Evolutionary conservation across 92 coral and sea anemone genomes (phyloP).

Genomic region (Porites lobata): DNA sequence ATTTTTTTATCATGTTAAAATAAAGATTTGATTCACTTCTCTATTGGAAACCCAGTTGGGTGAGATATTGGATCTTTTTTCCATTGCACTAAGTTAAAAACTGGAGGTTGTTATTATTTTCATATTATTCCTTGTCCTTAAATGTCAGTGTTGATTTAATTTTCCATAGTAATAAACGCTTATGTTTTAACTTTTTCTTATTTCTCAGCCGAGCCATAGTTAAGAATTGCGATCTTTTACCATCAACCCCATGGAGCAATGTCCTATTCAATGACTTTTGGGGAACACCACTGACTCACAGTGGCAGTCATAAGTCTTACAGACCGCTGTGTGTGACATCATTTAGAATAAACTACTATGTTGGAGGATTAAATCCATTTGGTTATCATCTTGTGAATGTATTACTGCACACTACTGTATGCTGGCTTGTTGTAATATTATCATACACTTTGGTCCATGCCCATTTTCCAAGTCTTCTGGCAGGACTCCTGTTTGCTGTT

Average conservation of each 20-base stretch:
- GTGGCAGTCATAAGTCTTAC: conserved; percentile 99
- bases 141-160: no score
- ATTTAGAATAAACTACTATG: conserved; percentile 88
- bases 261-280: conserved; percentile 93
- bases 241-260: conserved; percentile 93
- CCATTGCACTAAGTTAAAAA: no score
- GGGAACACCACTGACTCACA: conserved; percentile 99
- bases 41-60: no score
- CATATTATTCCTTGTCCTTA: no score
- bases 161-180: neutral
- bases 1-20: no score
- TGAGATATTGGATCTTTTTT: no score
- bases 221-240: conserved; percentile 90
- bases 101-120: no score
- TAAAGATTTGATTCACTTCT: no score
- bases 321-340: conserved; percentile 98
- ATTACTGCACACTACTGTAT: conserved; percentile 81
- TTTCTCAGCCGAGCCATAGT: conserved; percentile 90
- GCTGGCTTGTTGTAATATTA: conserved; percentile 81
- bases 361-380: conserved; percentile 84
- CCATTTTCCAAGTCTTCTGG: conserved; percentile 77
- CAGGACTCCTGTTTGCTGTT: conserved; percentile 93
- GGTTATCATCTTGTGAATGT: conserved; percentile 94
- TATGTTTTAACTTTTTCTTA: neutral
- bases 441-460: conserved; percentile 75